phyloP scores from a whole-genome alignment of 1,140 invertebrate species.

The Drosophila lacteicornis region DNA sequence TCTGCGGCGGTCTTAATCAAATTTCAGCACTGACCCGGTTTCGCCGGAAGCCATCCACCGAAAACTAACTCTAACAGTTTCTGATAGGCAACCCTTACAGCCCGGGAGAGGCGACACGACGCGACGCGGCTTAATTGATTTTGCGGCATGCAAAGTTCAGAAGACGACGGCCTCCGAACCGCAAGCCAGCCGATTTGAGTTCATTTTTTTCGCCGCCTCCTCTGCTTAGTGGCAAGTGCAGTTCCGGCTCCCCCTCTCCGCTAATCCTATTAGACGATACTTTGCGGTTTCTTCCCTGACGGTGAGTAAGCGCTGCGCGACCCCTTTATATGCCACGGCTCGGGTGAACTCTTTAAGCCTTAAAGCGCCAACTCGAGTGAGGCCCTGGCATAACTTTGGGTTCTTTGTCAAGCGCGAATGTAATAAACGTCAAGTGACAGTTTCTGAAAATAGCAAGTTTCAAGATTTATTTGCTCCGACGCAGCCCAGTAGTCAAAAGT shows the following conservation, averaged over 20 bases:
- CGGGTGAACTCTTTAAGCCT: slow-evolving; percentile 50
- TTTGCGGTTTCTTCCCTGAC: slow-evolving; percentile 60
- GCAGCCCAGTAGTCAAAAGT: slow-evolving; percentile 47
- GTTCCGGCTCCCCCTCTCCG: slow-evolving; percentile 2
- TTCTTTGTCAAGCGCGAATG: slow-evolving; percentile 34
- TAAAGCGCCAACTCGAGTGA: slow-evolving; percentile 18
- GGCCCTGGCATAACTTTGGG: slow-evolving; percentile 31
- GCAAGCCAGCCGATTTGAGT: slow-evolving; percentile 64
- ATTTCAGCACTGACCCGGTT: slow-evolving; percentile 62
- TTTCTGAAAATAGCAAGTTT: slow-evolving; percentile 50
- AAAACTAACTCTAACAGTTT: slow-evolving; percentile 64
- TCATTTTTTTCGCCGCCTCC: slow-evolving; percentile 36
- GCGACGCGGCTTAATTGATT: slow-evolving; percentile 72
- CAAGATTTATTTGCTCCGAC: slow-evolving; percentile 60
- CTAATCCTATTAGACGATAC: slow-evolving; percentile 78
- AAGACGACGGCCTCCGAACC: slow-evolving; percentile 55
- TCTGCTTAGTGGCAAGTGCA: slow-evolving; percentile 65
- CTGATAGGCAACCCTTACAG: slow-evolving; percentile 23
- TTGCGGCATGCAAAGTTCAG: slow-evolving; percentile 72
- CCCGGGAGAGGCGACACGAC: slow-evolving; percentile 15
- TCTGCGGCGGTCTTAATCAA: slow-evolving; percentile 58
- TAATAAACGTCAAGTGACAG: slow-evolving; percentile 72
- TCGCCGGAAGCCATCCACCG: slow-evolving; percentile 1
- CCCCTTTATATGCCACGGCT: slow-evolving; percentile 3
- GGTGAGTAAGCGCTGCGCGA: slow-evolving; percentile 22